Evolutionary conservation across 2,113 vertebrate species (phyloP), one percentile per base, ranked within the genome.

Genomic region (Bujurquina vittata): DNA sequence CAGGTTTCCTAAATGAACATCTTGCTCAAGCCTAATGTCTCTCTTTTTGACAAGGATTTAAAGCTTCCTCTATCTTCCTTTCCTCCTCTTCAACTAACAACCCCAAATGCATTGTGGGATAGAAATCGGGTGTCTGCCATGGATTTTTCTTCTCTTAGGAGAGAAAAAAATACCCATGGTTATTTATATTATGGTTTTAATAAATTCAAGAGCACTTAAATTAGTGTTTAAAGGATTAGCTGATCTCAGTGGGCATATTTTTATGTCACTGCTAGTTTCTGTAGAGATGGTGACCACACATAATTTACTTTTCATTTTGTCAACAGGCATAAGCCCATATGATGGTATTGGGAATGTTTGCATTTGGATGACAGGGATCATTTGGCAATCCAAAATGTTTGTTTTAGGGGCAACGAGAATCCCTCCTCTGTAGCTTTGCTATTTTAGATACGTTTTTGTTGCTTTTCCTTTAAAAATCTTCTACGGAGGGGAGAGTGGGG

Each of bases 1-100:
- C 90, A 87, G 84, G 92, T 93, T 93, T 88, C 87, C 86, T 89
- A 94, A 95, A 95, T 95, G 94, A 95, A 95, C 89, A 89, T 92
- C 83, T 93, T 29, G 43, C 89, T 61, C 63, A 52, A 81, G 75
- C 83, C 86, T 94, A 94, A 95, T 94, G 92, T 94, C 90, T 94
- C 91, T 92, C 81, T 92, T 89, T 90, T 89, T 94, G 90, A 94
- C 89, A 93, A 88, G 88, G 90, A 95, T 95, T 93, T 93, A 92
- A 90, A 91, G 88, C 89, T 88, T 90, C 77, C 88, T 85, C 80
- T 67, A 40, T 77, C 56, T 89, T 67, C 69, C 80, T 72, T 75
- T 75, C 37, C 69, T 77, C 63, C 67, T 82, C 59, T 83, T 89
- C 86, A 81, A 78, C 67, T 85, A 33, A 84, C 75, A 87, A 86